A percentile compares a stretch with the other conserved stretches of the same genome.
Conservation (phyloP, 30 jellyfish, hydroid and myxozoan species). For the Catostylus mosaicus region DNA sequence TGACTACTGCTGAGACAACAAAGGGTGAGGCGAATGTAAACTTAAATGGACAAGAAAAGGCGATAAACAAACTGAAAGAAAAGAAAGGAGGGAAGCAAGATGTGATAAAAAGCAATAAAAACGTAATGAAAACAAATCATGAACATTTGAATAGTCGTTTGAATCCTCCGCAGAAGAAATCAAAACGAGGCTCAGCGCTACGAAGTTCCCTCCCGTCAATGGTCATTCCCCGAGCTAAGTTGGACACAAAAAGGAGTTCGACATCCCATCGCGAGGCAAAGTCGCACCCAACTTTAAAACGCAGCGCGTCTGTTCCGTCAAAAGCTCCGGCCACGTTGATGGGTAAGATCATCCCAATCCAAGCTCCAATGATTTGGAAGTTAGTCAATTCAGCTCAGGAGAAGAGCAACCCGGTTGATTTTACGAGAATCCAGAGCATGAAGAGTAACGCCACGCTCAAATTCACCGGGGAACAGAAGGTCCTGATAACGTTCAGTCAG, state of each 20-base stretch:
- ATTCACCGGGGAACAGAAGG: constrained; percentile 73
- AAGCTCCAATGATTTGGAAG: constrained; percentile 72
- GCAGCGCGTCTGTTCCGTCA: constrained; percentile 16
- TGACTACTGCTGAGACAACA: constrained; percentile 5
- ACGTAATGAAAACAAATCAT: constrained; percentile 3
- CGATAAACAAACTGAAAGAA: background rate
- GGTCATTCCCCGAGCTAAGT: background rate
- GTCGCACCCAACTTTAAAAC: constrained; percentile 13
- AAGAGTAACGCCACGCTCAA: constrained; percentile 62
- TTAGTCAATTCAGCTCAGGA: constrained; percentile 55
- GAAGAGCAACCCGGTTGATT: constrained; percentile 10
- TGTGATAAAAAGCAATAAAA: too few species aligned
- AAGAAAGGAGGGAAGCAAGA: background rate
- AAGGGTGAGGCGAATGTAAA: background rate
- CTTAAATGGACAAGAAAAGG: background rate
- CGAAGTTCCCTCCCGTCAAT: constrained; percentile 20
- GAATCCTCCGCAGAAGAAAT: constrained; percentile 39
- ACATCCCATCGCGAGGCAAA: constrained; percentile 1
- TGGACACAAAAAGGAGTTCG: background rate
- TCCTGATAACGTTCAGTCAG: constrained; percentile 54
- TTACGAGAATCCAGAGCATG: constrained; percentile 47
- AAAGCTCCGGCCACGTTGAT: constrained; percentile 39
- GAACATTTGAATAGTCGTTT: constrained; percentile 29
- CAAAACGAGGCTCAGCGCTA: background rate
- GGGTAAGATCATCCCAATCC: constrained; percentile 64